Evolutionary conservation across 2,888 invertebrate species (phyloP), one percentile per base, ranked within the genome.

Genomic region (Campoletis raptor): DNA sequence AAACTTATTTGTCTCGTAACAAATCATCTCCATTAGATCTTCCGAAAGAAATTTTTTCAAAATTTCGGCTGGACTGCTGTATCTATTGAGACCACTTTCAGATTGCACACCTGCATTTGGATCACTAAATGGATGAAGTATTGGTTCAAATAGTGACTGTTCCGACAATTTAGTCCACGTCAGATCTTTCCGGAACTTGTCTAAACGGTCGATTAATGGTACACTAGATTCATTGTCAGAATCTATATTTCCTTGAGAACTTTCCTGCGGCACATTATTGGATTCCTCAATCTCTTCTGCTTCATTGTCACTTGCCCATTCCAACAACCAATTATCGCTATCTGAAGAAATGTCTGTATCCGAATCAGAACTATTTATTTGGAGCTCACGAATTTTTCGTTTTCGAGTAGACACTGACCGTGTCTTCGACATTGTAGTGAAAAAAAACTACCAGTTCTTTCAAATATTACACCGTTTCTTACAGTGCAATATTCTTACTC

Each of bases 101-200:
- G 78, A 12, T 76, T 54, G 76, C 76, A 76, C 76, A 76, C 76
- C 45, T 64, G 76, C 76, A 76, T 57, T 76, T n/a, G 30, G 24
- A 54, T 76, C 76, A 57, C 24, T 76, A 30, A 76, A 57, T 57
- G 76, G 61, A 76, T 76, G 76, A 54, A 76, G 18, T 76, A 76
- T 76, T 76, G 54, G 76, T 42, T 76, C 52, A 57, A 76, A 76
- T 76, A n/a, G 76, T 76, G 61, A 76, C 36, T 57, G 18, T 36
- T 57, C 76, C 9, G 70, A 70, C 24, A 24, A 15, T 70, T 36
- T 64, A 64, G 45, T 70, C 52, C 45, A 70, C 40, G 72, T 70
- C 52, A 70, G 72, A 70, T 70, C 72, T 70, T 70, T 70, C 37
- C 72, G 45, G 45, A 70, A 70, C 72, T 52, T 70, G 52, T 42